Evolutionary conservation across 2,113 vertebrate genomes (phyloP), one percentile per base, ranked within the genome.

Genomic region (Xyliphius kryptos): DNA sequence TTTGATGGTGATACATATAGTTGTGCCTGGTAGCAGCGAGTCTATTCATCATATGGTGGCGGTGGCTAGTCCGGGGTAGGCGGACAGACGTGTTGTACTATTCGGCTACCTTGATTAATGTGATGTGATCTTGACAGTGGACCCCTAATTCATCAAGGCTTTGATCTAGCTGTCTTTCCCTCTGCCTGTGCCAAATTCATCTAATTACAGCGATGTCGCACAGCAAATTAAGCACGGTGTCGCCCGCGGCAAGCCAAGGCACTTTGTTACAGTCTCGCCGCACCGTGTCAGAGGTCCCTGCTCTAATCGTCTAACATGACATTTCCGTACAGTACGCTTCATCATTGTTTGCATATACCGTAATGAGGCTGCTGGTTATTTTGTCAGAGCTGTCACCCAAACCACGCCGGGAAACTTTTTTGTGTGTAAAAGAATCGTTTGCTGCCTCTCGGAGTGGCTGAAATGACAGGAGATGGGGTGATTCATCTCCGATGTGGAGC

Each of bases 51-150:
- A 88, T 82, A 5, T 41, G n/a, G n/a, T n/a, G n/a, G 36, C 64
- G 62, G 48, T 71, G 65, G 58, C 2, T 37, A 69, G 69, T 56
- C 54, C 22, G 41, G 65, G 37, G 64, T 43, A 56, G 65, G 71
- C 69, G 64, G 76, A 79, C 70, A 84, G 82, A 55, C 55, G 78
- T 74, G 77, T 88, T 82, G 43, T 43, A 70, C 78, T 75, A 67
- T 86, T 85, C 81, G 79, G 83, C 86, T 80, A 82, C 82, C 65
- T 77, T 93, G 90, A 92, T 92, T 90, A 90, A 90, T 92, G 86
- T 88, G 85, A 89, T 87, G 58, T 4, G 85, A 90, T 86, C 82
- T 82, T 87, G 85, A 88, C 78, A 86, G 83, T 86, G 85, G 74
- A 79, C 79, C 85, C 84, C 85, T 81, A 82, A 88, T 92, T 88